Percentiles rank a stretch among this genome's conserved stretches.
Evolutionary conservation across 2,797 vertebrate species (phyloP).

Genomic region (Serranus cabrilla): DNA sequence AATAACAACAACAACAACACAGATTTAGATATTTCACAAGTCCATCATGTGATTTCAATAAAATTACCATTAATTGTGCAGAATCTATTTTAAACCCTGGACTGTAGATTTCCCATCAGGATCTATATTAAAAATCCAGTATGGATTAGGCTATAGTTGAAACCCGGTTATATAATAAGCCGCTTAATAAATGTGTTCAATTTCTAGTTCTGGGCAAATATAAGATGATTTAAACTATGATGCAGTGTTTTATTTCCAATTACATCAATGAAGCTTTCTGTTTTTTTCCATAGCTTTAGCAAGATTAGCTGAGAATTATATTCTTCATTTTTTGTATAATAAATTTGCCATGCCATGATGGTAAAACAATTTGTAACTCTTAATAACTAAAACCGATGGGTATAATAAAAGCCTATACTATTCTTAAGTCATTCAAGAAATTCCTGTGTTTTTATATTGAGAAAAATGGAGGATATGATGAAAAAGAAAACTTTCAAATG

Average conservation of each 20-base stretch:
- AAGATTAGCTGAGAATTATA: neutral
- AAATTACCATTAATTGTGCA: too few species aligned
- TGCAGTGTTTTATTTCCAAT: neutral
- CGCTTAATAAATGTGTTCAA: neutral
- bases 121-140: too few species aligned
- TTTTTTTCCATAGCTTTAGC: slow-evolving; percentile 5
- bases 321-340: neutral
- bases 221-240: neutral
- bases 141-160: neutral
- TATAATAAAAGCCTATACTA: neutral
- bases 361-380: neutral
- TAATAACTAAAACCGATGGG: neutral
- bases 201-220: neutral
- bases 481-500: slow-evolving; percentile 9
- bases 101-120: too few species aligned
- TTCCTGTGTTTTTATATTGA: slow-evolving; percentile 3
- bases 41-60: too few species aligned
- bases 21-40: too few species aligned
- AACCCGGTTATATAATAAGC: neutral
- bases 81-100: too few species aligned
- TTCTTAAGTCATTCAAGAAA: slow-evolving; percentile 5
- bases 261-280: neutral
- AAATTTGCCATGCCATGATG: slow-evolving; percentile 1
- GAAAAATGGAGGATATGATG: neutral
- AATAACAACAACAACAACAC: too few species aligned